Evolutionary conservation across 2,797 vertebrate genomes (phyloP), one percentile per base, ranked within the genome.

Genomic region (Calcarius lapponicus): DNA sequence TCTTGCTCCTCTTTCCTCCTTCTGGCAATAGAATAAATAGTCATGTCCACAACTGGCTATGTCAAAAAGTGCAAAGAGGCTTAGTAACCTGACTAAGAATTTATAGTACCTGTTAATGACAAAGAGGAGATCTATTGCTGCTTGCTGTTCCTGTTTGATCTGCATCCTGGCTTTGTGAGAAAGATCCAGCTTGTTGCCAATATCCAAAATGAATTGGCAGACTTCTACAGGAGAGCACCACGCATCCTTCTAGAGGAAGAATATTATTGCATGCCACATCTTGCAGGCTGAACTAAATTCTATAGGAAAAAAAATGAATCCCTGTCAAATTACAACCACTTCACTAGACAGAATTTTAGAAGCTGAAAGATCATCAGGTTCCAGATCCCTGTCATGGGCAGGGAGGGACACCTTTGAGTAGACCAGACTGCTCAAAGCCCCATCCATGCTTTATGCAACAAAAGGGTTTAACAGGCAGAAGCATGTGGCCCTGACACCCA

Each of bases 401-500:
- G 16, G 13, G 34, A 66, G 22, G 34, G 40, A 36, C 32, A 36
- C 13, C 19, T 79, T 28, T 26, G 31, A 43, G 26, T 11, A 61
- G 42, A 50, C 10, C 32, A 73, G 34, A 19, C 61, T 84, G 31
- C 26, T 85, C 40, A 48, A 61, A 79, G 24, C 9, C 19, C 53
- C 45, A 20, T 42, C 66, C 31, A 15, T 50, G 60, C 10, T 92
- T 74, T 43, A 18, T 21, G 54, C 50, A 83, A 31, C 34, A 38
- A 20, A 67, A 84, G 26, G 31, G 18, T 80, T 82, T 47, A 31
- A 50, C 26, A 58, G 60, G n/a, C 57, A 83, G 57, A 72, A 64
- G 5, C 16, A 20, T 0, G 0, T 34, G 43, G 13, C 48, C 32
- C 53, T 67, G 61, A 32, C 60, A 31, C 34, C n/a, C 3, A 2